Evolutionary conservation across 2,113 vertebrate genomes (phyloP).

Genomic region (Periophthalmus modestus): DNA sequence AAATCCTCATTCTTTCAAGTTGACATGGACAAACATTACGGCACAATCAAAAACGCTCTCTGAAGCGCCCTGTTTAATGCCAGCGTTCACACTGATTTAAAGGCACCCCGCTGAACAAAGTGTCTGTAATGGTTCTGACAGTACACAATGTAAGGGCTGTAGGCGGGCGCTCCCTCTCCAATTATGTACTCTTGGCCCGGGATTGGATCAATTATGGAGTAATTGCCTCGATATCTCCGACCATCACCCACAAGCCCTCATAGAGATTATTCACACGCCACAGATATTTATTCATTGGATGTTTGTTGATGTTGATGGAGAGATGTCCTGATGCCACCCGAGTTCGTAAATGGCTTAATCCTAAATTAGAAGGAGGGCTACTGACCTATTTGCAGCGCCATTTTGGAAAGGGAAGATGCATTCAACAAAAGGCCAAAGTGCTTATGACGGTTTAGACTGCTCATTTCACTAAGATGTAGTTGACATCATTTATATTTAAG

Average conservation of each 20-base stretch:
- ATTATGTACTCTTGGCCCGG: slow-evolving; percentile 64
- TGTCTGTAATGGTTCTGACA: slow-evolving; percentile 59
- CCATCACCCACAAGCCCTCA: slow-evolving; percentile 53
- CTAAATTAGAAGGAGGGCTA: neutral
- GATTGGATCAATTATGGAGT: slow-evolving; percentile 71
- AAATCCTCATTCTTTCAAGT: slow-evolving; percentile 40
- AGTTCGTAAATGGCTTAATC: slow-evolving; percentile 23
- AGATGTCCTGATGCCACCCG: slow-evolving; percentile 20
- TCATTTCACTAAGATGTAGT: too few relatives aligned
- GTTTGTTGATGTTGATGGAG: slow-evolving; percentile 45
- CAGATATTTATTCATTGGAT: slow-evolving; percentile 52
- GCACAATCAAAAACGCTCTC: slow-evolving; percentile 41
- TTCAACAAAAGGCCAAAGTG: neutral
- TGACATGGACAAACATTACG: slow-evolving; percentile 46
- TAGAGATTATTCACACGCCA: slow-evolving; percentile 65
- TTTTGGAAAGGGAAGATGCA: slow-evolving; percentile 1
- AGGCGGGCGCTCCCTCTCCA: slow-evolving; percentile 60
- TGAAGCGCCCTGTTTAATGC: slow-evolving; percentile 48
- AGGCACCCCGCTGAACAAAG: slow-evolving; percentile 50
- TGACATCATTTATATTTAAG: too few relatives aligned
- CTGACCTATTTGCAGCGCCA: slow-evolving; percentile 4
- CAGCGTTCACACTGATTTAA: slow-evolving; percentile 56
- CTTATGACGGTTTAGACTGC: too few relatives aligned
- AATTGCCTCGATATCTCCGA: slow-evolving; percentile 68
- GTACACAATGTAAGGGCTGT: slow-evolving; percentile 59